phyloP scores from a whole-genome alignment of 2,888 invertebrate species.

The Polydrusus cervinus region DNA sequence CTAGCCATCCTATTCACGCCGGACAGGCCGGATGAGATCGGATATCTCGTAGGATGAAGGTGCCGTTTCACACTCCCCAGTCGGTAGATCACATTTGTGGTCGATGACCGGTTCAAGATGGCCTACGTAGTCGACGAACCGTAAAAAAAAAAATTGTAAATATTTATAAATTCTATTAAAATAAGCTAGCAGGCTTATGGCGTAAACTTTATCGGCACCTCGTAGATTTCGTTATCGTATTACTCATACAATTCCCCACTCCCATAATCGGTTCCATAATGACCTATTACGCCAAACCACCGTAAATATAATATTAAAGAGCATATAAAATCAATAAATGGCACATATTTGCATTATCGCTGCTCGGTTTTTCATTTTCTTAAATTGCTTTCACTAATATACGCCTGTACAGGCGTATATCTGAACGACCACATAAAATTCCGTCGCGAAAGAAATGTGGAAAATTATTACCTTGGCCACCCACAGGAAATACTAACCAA shows the following conservation, averaged over 20 bases:
- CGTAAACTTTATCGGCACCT: no score
- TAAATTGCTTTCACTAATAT: constrained; percentile 35
- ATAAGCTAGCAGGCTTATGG: no score
- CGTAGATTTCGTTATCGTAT: constrained; percentile 2
- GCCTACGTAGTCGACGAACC: no score
- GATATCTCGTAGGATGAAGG: no score
- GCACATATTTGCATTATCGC: constrained; percentile 39
- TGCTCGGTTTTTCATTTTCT: constrained; percentile 34
- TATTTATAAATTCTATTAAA: no score
- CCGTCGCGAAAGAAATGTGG: constrained; percentile 25
- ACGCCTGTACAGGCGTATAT: constrained; percentile 14
- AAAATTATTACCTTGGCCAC: constrained; percentile 26
- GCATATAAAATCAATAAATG: constrained; percentile 41
- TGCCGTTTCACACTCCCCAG: no score
- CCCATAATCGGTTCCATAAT: constrained; percentile 19
- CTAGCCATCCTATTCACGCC: no score
- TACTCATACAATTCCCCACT: constrained; percentile 1
- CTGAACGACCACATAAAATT: constrained; percentile 30
- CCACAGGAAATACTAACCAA: constrained; percentile 1
- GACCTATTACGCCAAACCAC: constrained; percentile 13
- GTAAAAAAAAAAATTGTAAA: no score
- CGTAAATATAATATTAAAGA: constrained; percentile 41
- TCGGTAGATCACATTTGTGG: no score
- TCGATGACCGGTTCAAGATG: no score
- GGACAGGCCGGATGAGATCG: no score